A percentile compares a stretch with the other conserved stretches of the same genome.
Evolutionary conservation across 2,888 invertebrate species (phyloP).

Genomic region (Mythimna vitellina): DNA sequence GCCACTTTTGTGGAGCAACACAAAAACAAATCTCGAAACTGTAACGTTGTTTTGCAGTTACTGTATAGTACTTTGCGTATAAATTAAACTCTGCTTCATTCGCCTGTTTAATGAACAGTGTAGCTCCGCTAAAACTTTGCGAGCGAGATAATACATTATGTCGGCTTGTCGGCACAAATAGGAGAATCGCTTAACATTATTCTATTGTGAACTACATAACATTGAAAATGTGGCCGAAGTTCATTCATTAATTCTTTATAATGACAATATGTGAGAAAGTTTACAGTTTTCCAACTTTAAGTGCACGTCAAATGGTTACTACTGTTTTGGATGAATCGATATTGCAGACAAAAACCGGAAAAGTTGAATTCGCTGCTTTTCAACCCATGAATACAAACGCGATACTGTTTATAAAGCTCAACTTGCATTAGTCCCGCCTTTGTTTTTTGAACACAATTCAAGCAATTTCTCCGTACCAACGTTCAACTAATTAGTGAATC

Average conservation of each 20-base stretch:
- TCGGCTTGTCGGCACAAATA: slow-evolving; percentile 73
- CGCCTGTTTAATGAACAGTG: slow-evolving; percentile 74
- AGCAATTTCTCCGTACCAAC: slow-evolving; percentile 38
- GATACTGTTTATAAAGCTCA: slow-evolving; percentile 1
- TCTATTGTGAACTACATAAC: slow-evolving; percentile 53
- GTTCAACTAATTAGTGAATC: slow-evolving; percentile 64
- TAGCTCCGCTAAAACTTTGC: slow-evolving; percentile 72
- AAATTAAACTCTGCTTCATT: slow-evolving; percentile 73
- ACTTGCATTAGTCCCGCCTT: slow-evolving; percentile 9
- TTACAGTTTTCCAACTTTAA: slow-evolving; percentile 14
- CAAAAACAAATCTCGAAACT: slow-evolving; percentile 59
- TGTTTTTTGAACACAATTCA: slow-evolving; percentile 23
- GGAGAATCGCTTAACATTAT: slow-evolving; percentile 69
- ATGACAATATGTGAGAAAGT: slow-evolving; percentile 33
- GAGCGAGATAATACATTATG: slow-evolving; percentile 74
- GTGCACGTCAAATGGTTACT: slow-evolving; percentile 4
- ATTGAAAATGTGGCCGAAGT: slow-evolving; percentile 59
- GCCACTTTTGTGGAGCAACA: slow-evolving; percentile 38
- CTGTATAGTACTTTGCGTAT: slow-evolving; percentile 63
- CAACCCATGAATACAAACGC: slow-evolving; percentile 22
- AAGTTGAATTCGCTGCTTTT: slow-evolving; percentile 17
- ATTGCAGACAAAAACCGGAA: not conserved
- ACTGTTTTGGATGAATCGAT: slow-evolving; percentile 4
- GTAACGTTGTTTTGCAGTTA: slow-evolving; percentile 59
- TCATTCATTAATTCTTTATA: slow-evolving; percentile 56